Conservation (phyloP, 2,888 invertebrate species). For the Alsophila aescularia region DNA sequence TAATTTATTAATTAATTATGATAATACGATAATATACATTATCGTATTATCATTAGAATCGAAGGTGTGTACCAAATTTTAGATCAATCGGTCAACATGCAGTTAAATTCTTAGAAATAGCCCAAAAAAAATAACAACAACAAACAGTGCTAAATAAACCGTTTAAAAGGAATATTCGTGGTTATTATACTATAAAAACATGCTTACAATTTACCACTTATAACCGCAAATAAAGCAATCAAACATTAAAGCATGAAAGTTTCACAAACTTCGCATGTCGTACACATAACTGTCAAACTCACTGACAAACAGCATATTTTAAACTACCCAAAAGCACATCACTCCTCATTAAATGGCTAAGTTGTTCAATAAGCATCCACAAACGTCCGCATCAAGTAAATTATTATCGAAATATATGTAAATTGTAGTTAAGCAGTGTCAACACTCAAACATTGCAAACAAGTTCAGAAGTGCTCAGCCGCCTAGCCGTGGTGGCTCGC, state of each 20-base stretch:
- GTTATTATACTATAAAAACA: no score
- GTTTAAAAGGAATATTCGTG: no score
- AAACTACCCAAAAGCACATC: constrained; percentile 1
- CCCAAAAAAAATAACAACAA: no score
- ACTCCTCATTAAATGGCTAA: constrained; percentile 10
- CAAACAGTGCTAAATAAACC: no score
- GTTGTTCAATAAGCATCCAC: constrained; percentile 28
- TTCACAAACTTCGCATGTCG: not conserved
- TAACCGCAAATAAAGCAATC: not conserved
- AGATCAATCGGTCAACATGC: no score
- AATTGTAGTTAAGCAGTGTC: constrained; percentile 29
- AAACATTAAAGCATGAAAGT: not conserved
- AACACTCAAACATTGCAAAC: constrained; percentile 15
- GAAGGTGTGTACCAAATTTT: no score
- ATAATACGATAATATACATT: no score
- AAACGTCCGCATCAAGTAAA: constrained; percentile 25
- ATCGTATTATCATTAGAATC: no score
- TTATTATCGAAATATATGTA: constrained; percentile 33
- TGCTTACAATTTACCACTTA: no score
- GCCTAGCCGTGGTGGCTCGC: not conserved
- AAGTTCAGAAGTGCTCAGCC: not conserved
- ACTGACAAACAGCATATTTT: constrained; percentile 1
- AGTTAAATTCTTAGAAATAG: no score
- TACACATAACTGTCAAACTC: not conserved
- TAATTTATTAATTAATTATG: no score